Conservation (phyloP, 1,140 invertebrate genomes). For the Saxidomus purpurata region DNA sequence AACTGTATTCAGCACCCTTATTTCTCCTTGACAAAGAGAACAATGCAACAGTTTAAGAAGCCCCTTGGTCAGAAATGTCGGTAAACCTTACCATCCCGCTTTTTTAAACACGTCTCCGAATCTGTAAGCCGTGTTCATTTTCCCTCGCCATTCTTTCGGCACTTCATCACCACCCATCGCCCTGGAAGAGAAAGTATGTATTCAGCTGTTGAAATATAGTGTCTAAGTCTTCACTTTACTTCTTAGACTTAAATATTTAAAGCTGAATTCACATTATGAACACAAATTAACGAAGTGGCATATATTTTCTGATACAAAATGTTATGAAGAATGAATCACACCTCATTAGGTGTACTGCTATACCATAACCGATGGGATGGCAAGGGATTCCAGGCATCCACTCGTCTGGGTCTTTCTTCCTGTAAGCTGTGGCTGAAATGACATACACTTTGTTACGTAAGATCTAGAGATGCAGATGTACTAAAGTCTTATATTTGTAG, state of each 20-base stretch:
- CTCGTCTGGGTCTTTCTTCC: slow-evolving; percentile 47
- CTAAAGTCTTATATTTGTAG: background rate
- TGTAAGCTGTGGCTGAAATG: slow-evolving; percentile 46
- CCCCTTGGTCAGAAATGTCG: too few species aligned
- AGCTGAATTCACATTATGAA: too few species aligned
- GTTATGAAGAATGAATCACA: background rate
- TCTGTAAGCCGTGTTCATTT: slow-evolving; percentile 87
- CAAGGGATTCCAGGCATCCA: slow-evolving; percentile 55
- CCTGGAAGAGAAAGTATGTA: slow-evolving; percentile 61
- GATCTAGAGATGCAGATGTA: background rate
- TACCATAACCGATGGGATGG: slow-evolving; percentile 55
- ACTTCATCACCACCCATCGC: slow-evolving; percentile 79
- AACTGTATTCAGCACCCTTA: too few species aligned
- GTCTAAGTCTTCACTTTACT: too few species aligned
- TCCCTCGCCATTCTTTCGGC: slow-evolving; percentile 85
- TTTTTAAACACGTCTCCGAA: slow-evolving; percentile 81
- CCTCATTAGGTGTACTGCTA: slow-evolving; percentile 50
- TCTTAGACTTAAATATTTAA: too few species aligned
- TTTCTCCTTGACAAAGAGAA: too few species aligned
- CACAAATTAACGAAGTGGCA: too few species aligned
- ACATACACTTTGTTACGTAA: background rate
- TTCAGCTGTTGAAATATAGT: background rate
- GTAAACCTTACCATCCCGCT: slow-evolving; percentile 56
- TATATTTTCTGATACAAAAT: too few species aligned
- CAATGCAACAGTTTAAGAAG: too few species aligned